Percentiles rank a stretch among this genome's conserved stretches.
phyloP scores from a whole-genome alignment of 2,888 invertebrate genomes.

The Campopleginae sp. region DNA sequence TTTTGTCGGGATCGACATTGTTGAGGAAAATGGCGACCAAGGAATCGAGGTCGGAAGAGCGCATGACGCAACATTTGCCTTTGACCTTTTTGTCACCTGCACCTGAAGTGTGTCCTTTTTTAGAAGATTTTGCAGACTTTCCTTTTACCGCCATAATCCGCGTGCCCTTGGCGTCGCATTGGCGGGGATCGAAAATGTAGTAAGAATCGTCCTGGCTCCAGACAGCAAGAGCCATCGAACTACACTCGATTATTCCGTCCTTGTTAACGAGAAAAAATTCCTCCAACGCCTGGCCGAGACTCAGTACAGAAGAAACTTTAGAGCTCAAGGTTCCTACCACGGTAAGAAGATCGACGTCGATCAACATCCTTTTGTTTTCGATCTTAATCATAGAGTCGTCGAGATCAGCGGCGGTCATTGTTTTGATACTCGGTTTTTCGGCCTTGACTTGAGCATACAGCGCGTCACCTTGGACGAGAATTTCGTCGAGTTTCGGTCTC shows the following conservation, averaged over 20 bases:
- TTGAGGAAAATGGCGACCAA: slow-evolving; percentile 72
- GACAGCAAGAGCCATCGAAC: slow-evolving; percentile 84
- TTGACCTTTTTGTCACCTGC: slow-evolving; percentile 65
- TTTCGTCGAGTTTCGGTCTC: slow-evolving; percentile 77
- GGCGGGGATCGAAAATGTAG: slow-evolving; percentile 87
- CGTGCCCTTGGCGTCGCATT: slow-evolving; percentile 81
- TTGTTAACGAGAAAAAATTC: slow-evolving; percentile 78
- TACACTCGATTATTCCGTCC: slow-evolving; percentile 78
- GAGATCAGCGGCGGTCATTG: slow-evolving; percentile 77
- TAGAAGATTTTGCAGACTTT: slow-evolving; percentile 58
- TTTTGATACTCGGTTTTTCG: slow-evolving; percentile 73
- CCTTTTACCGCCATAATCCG: slow-evolving; percentile 76
- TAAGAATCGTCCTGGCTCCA: slow-evolving; percentile 86
- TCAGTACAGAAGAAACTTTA: slow-evolving; percentile 74
- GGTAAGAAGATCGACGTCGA: slow-evolving; percentile 78
- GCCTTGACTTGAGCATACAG: slow-evolving; percentile 72
- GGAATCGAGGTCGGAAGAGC: slow-evolving; percentile 72
- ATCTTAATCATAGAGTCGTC: slow-evolving; percentile 73
- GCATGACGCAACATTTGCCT: slow-evolving; percentile 79
- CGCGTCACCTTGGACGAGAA: slow-evolving; percentile 76
- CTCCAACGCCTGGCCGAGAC: slow-evolving; percentile 75
- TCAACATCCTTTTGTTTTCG: slow-evolving; percentile 71
- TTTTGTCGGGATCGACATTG: slow-evolving; percentile 74
- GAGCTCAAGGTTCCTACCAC: slow-evolving; percentile 78
- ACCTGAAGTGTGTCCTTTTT: slow-evolving; percentile 56